phyloP scores from a whole-genome alignment of 2,113 vertebrate genomes.

The Rousettus leschenaultii region DNA sequence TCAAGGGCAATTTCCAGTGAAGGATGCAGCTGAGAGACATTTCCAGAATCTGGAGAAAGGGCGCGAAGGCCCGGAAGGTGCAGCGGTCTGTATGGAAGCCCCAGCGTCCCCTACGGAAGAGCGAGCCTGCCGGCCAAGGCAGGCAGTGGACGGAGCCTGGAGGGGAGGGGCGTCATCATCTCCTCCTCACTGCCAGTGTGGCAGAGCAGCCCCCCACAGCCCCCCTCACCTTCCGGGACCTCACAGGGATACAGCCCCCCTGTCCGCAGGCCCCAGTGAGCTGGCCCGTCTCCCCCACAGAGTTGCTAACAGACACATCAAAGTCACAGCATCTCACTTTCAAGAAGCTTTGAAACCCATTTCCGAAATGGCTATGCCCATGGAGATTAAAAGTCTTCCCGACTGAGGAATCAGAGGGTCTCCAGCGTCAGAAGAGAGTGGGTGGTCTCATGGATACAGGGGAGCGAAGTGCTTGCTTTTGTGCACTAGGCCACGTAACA shows the following conservation, averaged over 20 bases:
- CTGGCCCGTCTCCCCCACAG: conserved; percentile 26
- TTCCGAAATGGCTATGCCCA: conserved; percentile 65
- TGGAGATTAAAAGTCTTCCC: conserved; percentile 65
- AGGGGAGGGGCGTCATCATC: no score
- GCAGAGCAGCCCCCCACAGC: background rate
- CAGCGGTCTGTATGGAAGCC: background rate
- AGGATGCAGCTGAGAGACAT: background rate
- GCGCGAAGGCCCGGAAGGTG: background rate
- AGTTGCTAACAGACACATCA: conserved; percentile 75
- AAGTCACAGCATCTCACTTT: conserved; percentile 69
- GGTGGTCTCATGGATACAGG: conserved; percentile 36
- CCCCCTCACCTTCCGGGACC: background rate
- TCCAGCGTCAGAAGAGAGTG: conserved; percentile 31
- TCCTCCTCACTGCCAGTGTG: background rate
- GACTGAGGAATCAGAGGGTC: background rate
- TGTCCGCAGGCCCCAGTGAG: background rate
- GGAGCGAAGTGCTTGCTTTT: background rate
- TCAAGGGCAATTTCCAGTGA: background rate
- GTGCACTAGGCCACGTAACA: background rate
- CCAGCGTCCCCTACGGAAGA: background rate
- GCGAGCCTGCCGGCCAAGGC: background rate
- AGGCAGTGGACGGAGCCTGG: background rate
- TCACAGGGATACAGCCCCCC: background rate
- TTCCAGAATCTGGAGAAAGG: background rate
- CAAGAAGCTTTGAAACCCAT: conserved; percentile 69